Evolutionary conservation across 1,140 invertebrate genomes (phyloP), one percentile per base, ranked within the genome.

Genomic region (Platyscapa corneri): DNA sequence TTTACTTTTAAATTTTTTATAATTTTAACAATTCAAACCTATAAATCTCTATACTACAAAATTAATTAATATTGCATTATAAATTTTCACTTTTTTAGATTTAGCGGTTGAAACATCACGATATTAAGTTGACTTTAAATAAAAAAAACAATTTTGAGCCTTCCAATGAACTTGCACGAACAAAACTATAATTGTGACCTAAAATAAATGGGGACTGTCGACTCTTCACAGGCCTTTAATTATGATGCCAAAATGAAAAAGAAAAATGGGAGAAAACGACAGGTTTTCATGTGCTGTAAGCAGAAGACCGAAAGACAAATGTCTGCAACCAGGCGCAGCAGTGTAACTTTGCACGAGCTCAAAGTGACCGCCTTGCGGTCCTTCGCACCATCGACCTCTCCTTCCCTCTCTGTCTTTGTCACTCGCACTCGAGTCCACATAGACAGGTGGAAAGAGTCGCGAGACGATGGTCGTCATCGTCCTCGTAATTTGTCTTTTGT

Each of bases 401-500:
- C 23, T 72, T 53, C 30, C 23, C 27, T 74, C 70, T n/a, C 20
- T 74, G 7, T 74, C 34, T 74, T 37, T 42, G 5, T 27, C 20
- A 42, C 70, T n/a, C 37, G 3, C 27, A 1, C 37, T 42, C 70
- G n/a, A 42, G 20, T 20, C 20, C 70, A 1, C 27, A 56, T 88
- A 88, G 90, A 90, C 91, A 92, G 91, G 91, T 93, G 91, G 89
- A 88, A 90, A 90, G 89, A 91, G 89, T 92, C 91, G 85, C 91
- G 90, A 67, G 46, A 18, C 49, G 18, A 27, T 90, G 89, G 88
- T 90, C 88, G 88, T 88, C 90, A 42, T 14, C 60, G 89, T 90
- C 87, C 89, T 88, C 88, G 91, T 92, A 92, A 93, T 93, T 93
- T 92, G 91, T 93, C 92, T 93, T 92, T 92, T 91, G 92, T 92